Evolutionary conservation across 2,888 invertebrate species (phyloP), one percentile per base, ranked within the genome.

Genomic region (Agonopterix subpropinquella): DNA sequence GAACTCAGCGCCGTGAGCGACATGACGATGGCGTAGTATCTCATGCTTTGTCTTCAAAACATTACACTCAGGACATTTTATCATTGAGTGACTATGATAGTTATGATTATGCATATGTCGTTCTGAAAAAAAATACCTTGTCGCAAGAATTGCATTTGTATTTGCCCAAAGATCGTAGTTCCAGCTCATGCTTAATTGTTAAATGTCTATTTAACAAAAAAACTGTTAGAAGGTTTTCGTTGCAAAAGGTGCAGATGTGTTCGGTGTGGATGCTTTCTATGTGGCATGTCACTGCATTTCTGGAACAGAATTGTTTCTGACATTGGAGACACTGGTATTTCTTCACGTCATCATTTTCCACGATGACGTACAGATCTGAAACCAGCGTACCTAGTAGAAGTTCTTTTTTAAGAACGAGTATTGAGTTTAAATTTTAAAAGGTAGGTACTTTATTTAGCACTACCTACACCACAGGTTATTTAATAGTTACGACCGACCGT

Each of bases 251-350:
- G 18, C 43, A 43, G 8, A 9, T 8, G 9, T 9, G 43, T 11
- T 10, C 18, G 8, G 3, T 9, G 18, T 43, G 43, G 13, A 4
- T 4, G 4, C 9, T 43, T 18, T 9, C 4, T 10, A 43, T 28
- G 43, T 43, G 43, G 8, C n/a, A 10, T 1, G 13, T 15, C 10
- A 43, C 2, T 4, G 8, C 63, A 0, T 57, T 58, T 9, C 61
- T 35, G 5, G 66, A 58, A 35, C 47, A 53, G 54, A 65, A 66
- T 0, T 57, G 49, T 1, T 55, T 50, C n/a, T 62, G 59, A 47
- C 65, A 67, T 0, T 65, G 66, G 51, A 53, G 63, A 52, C 67
- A 67, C 5, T 41, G 48, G 49, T 52, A 60, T 42, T 52, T 56
- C 47, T 61, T 62, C 11, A 37, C 36, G 36, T 52, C 52, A 9